Evolutionary conservation across 2,888 invertebrate genomes (phyloP).

Genomic region (Hartigia nigra): DNA sequence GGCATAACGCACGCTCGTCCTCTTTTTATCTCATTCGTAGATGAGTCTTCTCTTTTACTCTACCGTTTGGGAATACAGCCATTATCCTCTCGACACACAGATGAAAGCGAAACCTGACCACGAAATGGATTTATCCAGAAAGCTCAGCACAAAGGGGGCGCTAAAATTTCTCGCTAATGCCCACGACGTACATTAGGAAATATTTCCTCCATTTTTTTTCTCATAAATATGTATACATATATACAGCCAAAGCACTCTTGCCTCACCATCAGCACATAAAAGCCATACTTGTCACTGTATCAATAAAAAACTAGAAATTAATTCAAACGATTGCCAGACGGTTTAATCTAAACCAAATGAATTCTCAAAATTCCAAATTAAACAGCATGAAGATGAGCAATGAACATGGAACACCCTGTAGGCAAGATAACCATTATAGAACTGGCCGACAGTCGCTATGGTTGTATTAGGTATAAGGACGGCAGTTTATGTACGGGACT

Average conservation of each 20-base stretch:
- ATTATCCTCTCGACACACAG: constrained; percentile 57
- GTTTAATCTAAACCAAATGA: neutral
- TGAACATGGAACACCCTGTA: constrained; percentile 26
- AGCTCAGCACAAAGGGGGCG: constrained; percentile 40
- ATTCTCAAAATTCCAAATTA: neutral
- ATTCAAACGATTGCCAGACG: neutral
- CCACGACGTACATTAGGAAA: constrained; percentile 10
- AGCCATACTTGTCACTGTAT: neutral
- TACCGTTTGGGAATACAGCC: constrained; percentile 61
- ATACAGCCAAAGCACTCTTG: neutral
- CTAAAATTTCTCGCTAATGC: constrained; percentile 45
- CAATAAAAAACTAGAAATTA: neutral
- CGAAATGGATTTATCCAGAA: constrained; percentile 56
- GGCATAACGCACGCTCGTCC: neutral
- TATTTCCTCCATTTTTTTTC: neutral
- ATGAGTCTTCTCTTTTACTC: neutral
- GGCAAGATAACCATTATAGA: neutral
- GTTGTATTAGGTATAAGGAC: constrained; percentile 31
- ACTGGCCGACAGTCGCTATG: constrained; percentile 20
- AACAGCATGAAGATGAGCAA: neutral
- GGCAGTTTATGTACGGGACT: constrained; percentile 35
- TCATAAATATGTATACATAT: neutral
- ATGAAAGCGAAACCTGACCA: constrained; percentile 62
- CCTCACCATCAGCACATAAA: neutral
- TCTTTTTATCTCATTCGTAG: neutral